phyloP scores from a whole-genome alignment of 2,113 vertebrate genomes.

The Oreochromis aureus region DNA sequence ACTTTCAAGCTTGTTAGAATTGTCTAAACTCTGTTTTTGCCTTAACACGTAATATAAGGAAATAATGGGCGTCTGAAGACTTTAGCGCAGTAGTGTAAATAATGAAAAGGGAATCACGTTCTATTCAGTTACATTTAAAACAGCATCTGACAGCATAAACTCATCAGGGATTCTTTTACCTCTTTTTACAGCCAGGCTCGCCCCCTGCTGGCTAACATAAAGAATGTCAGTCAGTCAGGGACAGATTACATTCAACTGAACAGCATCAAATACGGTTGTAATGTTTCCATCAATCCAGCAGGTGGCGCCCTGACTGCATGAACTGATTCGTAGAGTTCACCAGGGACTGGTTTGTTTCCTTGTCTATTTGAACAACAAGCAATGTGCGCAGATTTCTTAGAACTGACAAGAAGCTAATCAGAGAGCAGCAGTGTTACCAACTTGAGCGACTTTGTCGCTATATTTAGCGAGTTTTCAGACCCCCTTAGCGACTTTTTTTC shows the following conservation, averaged over 20 bases:
- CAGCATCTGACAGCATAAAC: background rate
- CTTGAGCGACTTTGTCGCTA: no score
- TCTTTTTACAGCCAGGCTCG: background rate
- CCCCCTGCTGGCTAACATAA: background rate
- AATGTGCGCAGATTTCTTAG: background rate
- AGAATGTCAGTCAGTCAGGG: background rate
- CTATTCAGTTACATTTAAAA: background rate
- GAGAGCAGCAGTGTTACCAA: background rate
- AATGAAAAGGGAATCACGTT: background rate
- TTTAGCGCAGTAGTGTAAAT: background rate
- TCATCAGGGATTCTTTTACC: background rate
- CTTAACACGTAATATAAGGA: background rate
- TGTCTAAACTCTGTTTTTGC: background rate
- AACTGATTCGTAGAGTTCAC: background rate
- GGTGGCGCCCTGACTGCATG: background rate
- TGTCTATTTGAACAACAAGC: background rate
- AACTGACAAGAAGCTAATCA: background rate
- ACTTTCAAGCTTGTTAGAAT: background rate
- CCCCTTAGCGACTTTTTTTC: no score
- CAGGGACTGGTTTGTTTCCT: background rate
- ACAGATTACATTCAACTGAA: background rate
- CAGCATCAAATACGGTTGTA: background rate
- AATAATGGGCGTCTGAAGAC: rapidly evolving
- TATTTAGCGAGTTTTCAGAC: no score
- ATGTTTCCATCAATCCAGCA: constrained; percentile 3